Evolutionary conservation across 2,888 invertebrate species (phyloP).

Genomic region (Acrobasis repandana): DNA sequence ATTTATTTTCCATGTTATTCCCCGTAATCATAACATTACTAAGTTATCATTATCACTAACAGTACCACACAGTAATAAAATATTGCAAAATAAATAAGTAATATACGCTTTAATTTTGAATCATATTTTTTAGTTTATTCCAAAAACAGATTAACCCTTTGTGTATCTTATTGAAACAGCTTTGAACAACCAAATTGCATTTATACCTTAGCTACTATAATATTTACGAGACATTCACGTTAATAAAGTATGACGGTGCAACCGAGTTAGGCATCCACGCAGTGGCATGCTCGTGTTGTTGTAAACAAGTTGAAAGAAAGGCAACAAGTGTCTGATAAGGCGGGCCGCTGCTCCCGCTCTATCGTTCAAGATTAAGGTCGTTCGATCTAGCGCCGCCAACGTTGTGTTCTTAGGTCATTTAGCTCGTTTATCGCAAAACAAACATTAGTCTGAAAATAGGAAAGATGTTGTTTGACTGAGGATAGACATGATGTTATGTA

Average conservation of each 20-base stretch:
- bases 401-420: conserved; percentile 43
- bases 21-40: conserved; percentile 31
- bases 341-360: conserved; percentile 59
- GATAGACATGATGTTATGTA: conserved; percentile 27
- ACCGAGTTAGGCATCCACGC: not conserved
- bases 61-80: too few relatives aligned
- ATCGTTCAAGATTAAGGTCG: conserved; percentile 82
- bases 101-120: too few relatives aligned
- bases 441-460: conserved; percentile 20
- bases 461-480: conserved; percentile 15
- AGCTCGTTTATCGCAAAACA: conserved; percentile 19
- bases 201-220: too few relatives aligned
- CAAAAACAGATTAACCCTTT: too few relatives aligned
- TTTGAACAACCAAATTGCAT: too few relatives aligned
- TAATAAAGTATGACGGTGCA: not conserved
- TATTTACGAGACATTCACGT: not conserved
- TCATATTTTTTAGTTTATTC: too few relatives aligned
- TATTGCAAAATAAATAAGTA: too few relatives aligned
- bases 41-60: too few relatives aligned
- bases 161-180: too few relatives aligned
- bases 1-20: conserved; percentile 33
- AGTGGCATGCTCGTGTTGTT: conserved; percentile 32
- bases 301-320: conserved; percentile 50
- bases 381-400: conserved; percentile 52
- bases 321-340: conserved; percentile 67